These are phyloP conservation scores for Caranx melampygus DNA, from an alignment of 2,113 vertebrate genomes.

Conservation along the genomic window DNA sequence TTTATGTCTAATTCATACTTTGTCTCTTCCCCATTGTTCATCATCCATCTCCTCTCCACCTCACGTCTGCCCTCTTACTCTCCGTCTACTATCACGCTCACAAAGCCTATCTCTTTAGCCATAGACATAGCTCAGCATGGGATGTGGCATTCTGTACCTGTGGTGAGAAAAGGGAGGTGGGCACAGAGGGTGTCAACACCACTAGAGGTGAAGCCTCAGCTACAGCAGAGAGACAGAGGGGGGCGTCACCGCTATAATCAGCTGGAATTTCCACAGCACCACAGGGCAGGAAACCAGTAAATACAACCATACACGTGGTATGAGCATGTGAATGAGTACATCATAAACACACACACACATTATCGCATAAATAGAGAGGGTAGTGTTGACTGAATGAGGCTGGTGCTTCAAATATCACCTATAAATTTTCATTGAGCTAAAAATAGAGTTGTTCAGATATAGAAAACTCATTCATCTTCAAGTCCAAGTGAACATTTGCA, in stretches of 20 bases:
- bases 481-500: too few relatives aligned
- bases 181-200: slow-evolving; percentile 56
- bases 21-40: neutral
- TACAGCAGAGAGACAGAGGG: slow-evolving; percentile 60
- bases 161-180: slow-evolving; percentile 50
- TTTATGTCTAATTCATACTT: neutral
- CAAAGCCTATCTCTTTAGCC: slow-evolving; percentile 34
- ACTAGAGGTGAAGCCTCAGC: slow-evolving; percentile 61
- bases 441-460: too few relatives aligned
- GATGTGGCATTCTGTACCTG: slow-evolving; percentile 68
- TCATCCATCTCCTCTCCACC: slow-evolving; percentile 22
- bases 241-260: slow-evolving; percentile 55
- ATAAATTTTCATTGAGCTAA: too few relatives aligned
- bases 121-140: slow-evolving; percentile 39
- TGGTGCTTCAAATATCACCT: neutral
- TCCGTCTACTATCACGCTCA: slow-evolving; percentile 1
- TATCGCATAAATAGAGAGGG: neutral
- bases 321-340: slow-evolving; percentile 35
- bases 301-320: slow-evolving; percentile 11
- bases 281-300: slow-evolving; percentile 64
- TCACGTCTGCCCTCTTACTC: neutral
- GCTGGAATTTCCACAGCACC: slow-evolving; percentile 58
- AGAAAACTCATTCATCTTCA: too few relatives aligned
- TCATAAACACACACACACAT: neutral
- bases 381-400: neutral